Evolutionary conservation across 2,888 invertebrate genomes (phyloP).

Genomic region (Ferrisia virgata): DNA sequence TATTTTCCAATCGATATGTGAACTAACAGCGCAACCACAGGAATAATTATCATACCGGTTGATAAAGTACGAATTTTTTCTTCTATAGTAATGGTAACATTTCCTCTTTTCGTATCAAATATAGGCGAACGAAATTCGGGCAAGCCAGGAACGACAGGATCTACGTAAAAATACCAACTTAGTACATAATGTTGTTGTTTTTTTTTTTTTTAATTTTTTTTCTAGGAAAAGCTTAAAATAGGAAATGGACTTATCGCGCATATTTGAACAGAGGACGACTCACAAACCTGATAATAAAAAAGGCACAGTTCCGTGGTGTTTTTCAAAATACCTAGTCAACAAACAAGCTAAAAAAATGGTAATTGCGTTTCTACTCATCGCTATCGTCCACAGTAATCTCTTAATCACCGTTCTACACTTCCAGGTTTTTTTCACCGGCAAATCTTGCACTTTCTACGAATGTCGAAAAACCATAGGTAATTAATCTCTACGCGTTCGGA

Average conservation of each 20-base stretch:
- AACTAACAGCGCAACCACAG: slow-evolving; percentile 82
- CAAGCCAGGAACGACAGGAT: background rate
- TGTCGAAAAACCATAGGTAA: background rate
- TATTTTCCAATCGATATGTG: slow-evolving; percentile 96
- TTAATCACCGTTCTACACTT: slow-evolving; percentile 14
- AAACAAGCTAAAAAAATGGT: slow-evolving; percentile 36
- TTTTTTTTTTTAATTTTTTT: too few relatives aligned
- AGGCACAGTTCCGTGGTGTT: slow-evolving; percentile 35
- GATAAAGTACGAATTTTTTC: slow-evolving; percentile 57
- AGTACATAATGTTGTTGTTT: too few relatives aligned
- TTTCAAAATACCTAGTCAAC: slow-evolving; percentile 41
- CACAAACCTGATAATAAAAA: slow-evolving; percentile 40
- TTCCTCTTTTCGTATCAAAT: background rate
- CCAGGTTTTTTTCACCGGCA: slow-evolving; percentile 32
- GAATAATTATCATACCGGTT: slow-evolving; percentile 73
- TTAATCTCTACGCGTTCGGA: too few relatives aligned
- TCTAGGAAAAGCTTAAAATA: too few relatives aligned
- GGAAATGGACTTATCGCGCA: too few relatives aligned
- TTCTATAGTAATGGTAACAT: slow-evolving; percentile 16
- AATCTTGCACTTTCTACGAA: slow-evolving; percentile 37
- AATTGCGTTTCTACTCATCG: slow-evolving; percentile 45
- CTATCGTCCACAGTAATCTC: slow-evolving; percentile 38
- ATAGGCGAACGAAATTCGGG: slow-evolving; percentile 21
- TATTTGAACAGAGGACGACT: background rate
- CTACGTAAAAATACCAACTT: too few relatives aligned